Conservation (phyloP, 2,797 vertebrate genomes). For the Enteromius anoplus region DNA sequence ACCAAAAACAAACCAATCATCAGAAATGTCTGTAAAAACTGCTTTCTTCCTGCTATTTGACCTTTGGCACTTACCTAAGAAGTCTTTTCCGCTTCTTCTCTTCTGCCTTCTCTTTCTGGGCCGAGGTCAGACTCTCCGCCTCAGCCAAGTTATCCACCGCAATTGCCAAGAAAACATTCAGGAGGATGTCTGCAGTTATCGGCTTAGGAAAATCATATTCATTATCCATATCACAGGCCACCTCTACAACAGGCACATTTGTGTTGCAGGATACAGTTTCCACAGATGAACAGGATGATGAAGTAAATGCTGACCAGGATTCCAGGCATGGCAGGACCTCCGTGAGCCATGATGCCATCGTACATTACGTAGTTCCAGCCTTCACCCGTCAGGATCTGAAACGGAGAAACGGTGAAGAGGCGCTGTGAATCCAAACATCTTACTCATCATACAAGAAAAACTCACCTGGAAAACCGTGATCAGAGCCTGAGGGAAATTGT, state of each 20-base stretch:
- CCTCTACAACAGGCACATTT: constrained; percentile 11
- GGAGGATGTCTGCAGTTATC: constrained; percentile 82
- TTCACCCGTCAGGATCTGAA: constrained; percentile 89
- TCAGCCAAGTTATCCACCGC: constrained; percentile 93
- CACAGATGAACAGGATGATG: constrained; percentile 91
- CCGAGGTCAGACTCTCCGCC: constrained; percentile 89
- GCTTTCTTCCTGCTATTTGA: background rate
- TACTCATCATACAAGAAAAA: background rate
- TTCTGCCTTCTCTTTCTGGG: constrained; percentile 92
- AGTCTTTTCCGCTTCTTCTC: constrained; percentile 88
- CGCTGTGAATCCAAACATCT: background rate
- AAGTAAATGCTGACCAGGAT: constrained; percentile 93
- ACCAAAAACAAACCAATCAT: background rate
- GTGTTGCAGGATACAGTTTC: constrained; percentile 90
- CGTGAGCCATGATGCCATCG: constrained; percentile 89
- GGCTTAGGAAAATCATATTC: constrained; percentile 60
- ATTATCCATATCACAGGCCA: background rate
- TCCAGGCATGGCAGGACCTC: constrained; percentile 87
- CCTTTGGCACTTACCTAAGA: constrained; percentile 75
- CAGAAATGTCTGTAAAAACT: background rate
- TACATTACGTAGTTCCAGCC: constrained; percentile 95
- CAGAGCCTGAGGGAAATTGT: constrained; percentile 93
- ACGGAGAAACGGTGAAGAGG: background rate
- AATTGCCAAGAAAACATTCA: constrained; percentile 93
- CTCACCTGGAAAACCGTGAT: constrained; percentile 94